Evolutionary conservation across 1,140 invertebrate genomes (phyloP).

Genomic region (Pomacea maculata): DNA sequence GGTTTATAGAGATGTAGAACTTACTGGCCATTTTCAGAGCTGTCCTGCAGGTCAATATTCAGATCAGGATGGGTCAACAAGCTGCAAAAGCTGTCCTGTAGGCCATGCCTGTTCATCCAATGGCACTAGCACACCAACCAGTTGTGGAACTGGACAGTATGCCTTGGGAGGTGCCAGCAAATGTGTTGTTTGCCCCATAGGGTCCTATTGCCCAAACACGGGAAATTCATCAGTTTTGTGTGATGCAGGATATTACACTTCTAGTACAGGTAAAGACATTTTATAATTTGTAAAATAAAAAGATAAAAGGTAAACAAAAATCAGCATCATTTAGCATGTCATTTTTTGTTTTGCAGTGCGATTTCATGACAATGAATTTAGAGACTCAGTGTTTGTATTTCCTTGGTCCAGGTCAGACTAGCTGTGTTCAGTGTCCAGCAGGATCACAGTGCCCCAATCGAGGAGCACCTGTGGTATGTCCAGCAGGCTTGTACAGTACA

Average conservation of each 20-base stretch:
- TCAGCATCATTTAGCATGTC: background rate
- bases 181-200: slow-evolving; percentile 54
- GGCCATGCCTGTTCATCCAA: slow-evolving; percentile 41
- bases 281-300: background rate
- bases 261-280: slow-evolving; percentile 37
- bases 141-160: slow-evolving; percentile 49
- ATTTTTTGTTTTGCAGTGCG: too few relatives aligned
- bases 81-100: slow-evolving; percentile 48
- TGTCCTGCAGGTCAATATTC: slow-evolving; percentile 51
- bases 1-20: too few relatives aligned
- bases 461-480: slow-evolving; percentile 32
- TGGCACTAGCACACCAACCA: slow-evolving; percentile 40
- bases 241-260: slow-evolving; percentile 44
- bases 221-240: slow-evolving; percentile 35
- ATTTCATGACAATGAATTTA: background rate
- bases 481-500: slow-evolving; percentile 41
- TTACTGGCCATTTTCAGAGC: slow-evolving; percentile 28
- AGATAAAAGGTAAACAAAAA: background rate
- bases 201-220: slow-evolving; percentile 39
- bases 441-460: slow-evolving; percentile 46
- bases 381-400: background rate
- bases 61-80: slow-evolving; percentile 36
- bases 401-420: slow-evolving; percentile 39
- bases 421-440: slow-evolving; percentile 50
- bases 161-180: slow-evolving; percentile 34